A percentile compares a stretch with the other conserved stretches of the same genome.
These are phyloP conservation scores for Tinamus guttatus DNA, from an alignment of 2,113 vertebrate genomes.

Conservation along the genomic window DNA sequence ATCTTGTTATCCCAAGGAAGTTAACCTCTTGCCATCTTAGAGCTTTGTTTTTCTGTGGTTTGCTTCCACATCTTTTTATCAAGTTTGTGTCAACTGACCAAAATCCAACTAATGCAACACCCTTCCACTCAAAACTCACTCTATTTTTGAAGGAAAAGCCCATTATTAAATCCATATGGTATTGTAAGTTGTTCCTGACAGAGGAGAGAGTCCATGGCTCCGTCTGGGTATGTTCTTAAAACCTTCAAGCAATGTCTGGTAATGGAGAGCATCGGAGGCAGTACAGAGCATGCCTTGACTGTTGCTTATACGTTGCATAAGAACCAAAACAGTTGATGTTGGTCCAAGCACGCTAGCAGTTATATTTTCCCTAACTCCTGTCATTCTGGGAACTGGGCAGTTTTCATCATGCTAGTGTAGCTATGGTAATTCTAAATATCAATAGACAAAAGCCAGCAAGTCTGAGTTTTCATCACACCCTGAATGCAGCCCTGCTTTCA, in stretches of 20 bases:
- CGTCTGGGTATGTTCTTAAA: accelerated
- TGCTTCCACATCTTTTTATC: background rate
- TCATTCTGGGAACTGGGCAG: conserved; percentile 19
- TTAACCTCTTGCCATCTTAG: background rate
- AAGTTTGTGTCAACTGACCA: background rate
- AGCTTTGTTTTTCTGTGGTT: background rate
- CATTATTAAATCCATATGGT: background rate
- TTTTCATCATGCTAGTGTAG: background rate
- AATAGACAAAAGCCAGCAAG: background rate
- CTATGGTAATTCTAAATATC: conserved; percentile 1
- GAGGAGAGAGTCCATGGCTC: background rate
- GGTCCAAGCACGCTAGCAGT: background rate
- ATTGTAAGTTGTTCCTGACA: background rate
- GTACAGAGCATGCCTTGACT: background rate
- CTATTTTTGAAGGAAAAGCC: background rate
- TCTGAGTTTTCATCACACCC: background rate
- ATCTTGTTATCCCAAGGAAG: background rate
- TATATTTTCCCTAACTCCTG: background rate
- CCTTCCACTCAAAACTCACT: background rate
- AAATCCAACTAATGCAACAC: background rate
- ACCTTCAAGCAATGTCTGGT: background rate
- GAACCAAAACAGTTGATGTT: background rate
- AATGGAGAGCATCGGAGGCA: background rate
- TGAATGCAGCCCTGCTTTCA: background rate
- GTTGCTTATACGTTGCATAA: background rate